A percentile compares a stretch with the other conserved stretches of the same genome.
These are phyloP conservation scores for Urosaurus nigricauda DNA, from an alignment of 2,797 vertebrate genomes.

Conservation along the genomic window DNA sequence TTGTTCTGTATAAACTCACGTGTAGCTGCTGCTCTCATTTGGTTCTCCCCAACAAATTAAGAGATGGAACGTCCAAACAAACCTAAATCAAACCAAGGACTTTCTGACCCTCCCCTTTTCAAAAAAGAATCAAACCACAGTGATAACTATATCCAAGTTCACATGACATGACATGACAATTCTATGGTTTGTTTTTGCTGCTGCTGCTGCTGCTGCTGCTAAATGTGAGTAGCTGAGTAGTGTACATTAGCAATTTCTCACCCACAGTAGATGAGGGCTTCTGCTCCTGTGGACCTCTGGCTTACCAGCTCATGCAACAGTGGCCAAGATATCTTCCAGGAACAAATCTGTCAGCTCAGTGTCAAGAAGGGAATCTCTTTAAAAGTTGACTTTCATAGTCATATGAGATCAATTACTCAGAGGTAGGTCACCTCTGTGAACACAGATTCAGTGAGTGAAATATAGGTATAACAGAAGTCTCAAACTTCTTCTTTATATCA, in stretches of 20 bases:
- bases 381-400: not conserved
- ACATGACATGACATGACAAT: not conserved
- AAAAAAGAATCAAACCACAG: not conserved
- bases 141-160: not conserved
- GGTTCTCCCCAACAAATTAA: not conserved
- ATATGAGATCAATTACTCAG: too few species aligned
- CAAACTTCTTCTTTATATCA: too few species aligned
- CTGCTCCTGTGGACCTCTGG: not conserved
- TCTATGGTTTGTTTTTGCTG: not conserved
- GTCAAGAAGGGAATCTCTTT: not conserved
- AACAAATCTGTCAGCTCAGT: not conserved
- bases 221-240: not conserved
- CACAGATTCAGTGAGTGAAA: too few species aligned
- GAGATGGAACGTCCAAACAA: not conserved
- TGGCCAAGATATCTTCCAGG: not conserved
- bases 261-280: not conserved
- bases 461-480: too few species aligned
- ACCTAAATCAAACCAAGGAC: not conserved
- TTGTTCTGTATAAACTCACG: not conserved
- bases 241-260: not conserved
- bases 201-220: not conserved
- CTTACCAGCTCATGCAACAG: not conserved
- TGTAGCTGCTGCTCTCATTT: not conserved
- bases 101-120: not conserved
- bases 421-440: too few species aligned